phyloP scores from a whole-genome alignment of 2,113 vertebrate species.

The Corythoichthys haematopterus region DNA sequence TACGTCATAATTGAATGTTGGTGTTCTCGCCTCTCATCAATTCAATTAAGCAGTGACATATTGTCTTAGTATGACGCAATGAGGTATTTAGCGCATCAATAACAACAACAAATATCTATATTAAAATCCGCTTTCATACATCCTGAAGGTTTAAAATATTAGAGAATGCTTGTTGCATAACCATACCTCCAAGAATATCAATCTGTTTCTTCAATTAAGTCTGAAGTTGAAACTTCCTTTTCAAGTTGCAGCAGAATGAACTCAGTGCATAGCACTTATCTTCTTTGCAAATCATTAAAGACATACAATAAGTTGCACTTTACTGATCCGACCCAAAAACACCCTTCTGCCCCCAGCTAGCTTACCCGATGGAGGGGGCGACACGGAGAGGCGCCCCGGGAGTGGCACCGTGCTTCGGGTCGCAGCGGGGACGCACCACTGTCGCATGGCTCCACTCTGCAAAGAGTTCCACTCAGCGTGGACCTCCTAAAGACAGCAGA shows the following conservation, averaged over 20 bases:
- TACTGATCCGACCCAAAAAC: background rate
- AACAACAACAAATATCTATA: conserved; percentile 1
- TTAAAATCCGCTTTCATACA: conserved; percentile 16
- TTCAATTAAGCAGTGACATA: background rate
- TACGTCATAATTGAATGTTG: background rate
- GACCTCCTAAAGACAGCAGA: conserved; percentile 29
- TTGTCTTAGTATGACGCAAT: background rate
- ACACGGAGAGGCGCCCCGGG: conserved; percentile 68
- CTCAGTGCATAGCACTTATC: background rate
- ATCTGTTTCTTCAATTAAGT: background rate
- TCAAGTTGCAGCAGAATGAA: background rate
- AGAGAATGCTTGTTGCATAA: background rate
- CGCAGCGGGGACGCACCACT: conserved; percentile 77
- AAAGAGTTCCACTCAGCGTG: background rate
- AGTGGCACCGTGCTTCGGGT: conserved; percentile 72
- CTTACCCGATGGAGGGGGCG: conserved; percentile 71
- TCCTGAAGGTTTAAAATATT: conserved; percentile 17
- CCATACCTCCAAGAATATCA: background rate
- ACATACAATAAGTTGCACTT: background rate
- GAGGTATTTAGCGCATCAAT: conserved; percentile 45
- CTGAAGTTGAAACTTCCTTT: background rate
- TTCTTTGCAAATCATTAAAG: background rate
- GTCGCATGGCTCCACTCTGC: conserved; percentile 71
- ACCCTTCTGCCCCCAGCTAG: background rate
- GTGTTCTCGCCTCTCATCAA: background rate